A percentile compares a stretch with the other conserved stretches of the same genome.
These are phyloP conservation scores for Zaprionus ghesquierei DNA, from an alignment of 1,140 invertebrate genomes.

Conservation along the genomic window DNA sequence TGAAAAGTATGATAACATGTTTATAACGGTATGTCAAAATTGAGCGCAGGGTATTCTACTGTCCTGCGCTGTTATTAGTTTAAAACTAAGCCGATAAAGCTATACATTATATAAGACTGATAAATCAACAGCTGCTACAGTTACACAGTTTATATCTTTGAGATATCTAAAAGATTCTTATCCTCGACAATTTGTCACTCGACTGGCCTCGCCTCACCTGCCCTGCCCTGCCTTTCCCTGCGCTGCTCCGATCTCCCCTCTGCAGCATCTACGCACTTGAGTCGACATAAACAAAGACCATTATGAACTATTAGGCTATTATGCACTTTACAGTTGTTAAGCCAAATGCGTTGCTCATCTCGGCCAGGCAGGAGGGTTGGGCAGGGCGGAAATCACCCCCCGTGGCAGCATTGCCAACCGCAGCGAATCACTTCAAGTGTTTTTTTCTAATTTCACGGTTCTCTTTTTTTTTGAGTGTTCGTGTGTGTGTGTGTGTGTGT, in stretches of 20 bases:
- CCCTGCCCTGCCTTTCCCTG: too few relatives aligned
- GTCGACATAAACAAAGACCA: slow-evolving; percentile 43
- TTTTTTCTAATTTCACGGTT: slow-evolving; percentile 70
- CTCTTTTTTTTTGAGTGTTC: not conserved
- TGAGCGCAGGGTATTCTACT: too few relatives aligned
- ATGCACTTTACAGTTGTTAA: slow-evolving; percentile 44
- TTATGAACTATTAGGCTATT: slow-evolving; percentile 68
- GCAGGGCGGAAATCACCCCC: slow-evolving; percentile 25
- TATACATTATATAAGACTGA: not conserved
- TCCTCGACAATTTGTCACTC: slow-evolving; percentile 35
- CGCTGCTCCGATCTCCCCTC: not conserved
- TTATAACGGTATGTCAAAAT: too few relatives aligned
- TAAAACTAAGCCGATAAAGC: too few relatives aligned
- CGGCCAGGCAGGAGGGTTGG: not conserved
- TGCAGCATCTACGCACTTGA: slow-evolving; percentile 4
- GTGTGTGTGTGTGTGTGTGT: slow-evolving; percentile 38
- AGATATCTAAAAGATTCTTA: slow-evolving; percentile 4
- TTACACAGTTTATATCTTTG: not conserved
- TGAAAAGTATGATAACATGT: too few relatives aligned
- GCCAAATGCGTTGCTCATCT: slow-evolving; percentile 39
- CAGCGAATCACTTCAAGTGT: slow-evolving; percentile 76
- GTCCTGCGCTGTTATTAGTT: too few relatives aligned
- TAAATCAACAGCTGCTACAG: slow-evolving; percentile 12
- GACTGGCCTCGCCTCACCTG: not conserved
- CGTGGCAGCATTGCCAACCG: slow-evolving; percentile 15